phyloP scores from a whole-genome alignment of 2,113 vertebrate species.

The Leptodactylus fuscus region DNA sequence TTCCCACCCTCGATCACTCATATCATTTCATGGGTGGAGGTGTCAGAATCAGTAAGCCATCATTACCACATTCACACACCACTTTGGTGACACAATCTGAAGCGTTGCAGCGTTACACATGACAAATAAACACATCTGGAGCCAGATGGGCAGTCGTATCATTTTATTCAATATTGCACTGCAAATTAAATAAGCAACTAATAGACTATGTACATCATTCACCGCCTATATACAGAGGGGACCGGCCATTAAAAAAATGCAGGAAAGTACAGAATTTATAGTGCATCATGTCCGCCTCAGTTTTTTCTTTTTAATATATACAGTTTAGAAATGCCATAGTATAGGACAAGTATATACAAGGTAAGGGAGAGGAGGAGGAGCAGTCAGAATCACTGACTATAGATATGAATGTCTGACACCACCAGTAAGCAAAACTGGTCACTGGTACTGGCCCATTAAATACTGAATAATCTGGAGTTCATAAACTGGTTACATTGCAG shows the following conservation, averaged over 20 bases:
- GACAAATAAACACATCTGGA: not conserved
- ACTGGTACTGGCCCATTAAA: not conserved
- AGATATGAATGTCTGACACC: not conserved
- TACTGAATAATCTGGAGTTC: not conserved
- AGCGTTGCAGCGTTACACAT: not conserved
- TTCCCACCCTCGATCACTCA: conserved; percentile 9
- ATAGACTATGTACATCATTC: conserved; percentile 28
- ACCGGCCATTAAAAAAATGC: not conserved
- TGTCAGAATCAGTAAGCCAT: not conserved
- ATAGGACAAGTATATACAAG: not conserved
- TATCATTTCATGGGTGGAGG: not conserved
- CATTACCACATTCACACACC: not conserved
- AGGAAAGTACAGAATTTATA: not conserved
- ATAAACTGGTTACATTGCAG: too few species aligned
- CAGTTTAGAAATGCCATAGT: not conserved
- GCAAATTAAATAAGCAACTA: conserved; percentile 43
- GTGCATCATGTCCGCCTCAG: not conserved
- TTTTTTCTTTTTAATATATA: conserved; percentile 4
- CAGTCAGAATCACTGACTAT: not conserved
- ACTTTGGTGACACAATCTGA: not conserved
- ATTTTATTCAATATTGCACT: conserved; percentile 37
- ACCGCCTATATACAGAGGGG: conserved; percentile 16
- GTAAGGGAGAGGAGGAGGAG: not conserved
- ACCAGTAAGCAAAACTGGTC: not conserved
- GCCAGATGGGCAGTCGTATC: not conserved